Base-by-base conservation (phyloP, 2,888 invertebrate species). In the Orchesellides sinensis region DNA sequence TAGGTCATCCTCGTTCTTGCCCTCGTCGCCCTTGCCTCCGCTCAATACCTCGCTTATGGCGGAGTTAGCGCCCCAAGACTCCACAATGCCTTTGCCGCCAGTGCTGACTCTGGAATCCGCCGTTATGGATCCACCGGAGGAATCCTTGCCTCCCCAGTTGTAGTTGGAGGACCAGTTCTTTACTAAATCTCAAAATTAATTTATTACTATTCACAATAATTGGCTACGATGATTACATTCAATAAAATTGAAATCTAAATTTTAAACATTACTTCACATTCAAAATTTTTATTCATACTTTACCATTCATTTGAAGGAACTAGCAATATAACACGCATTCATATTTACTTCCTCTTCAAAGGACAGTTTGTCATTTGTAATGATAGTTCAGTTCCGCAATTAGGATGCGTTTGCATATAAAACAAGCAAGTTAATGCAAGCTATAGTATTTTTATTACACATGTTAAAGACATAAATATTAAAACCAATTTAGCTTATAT, bases 1-100 rank as follows among this genome's bases (percentile, higher is more conserved):
- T 40, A 69, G 69, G 54, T 69, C 4, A 0, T 69, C 19, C 56
- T 77, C 52, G 63, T 78, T 29, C 54, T 78, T 49, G 78, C 69
- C 35, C 29, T 78, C 35, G 27, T 78, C 35, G 69, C 69, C 23
- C 49, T 61, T 1, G 69, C 78, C 14, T 59, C 61, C n/a, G 78
- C 69, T 40, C 78, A 78, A 25, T n/a, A n/a, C n/a, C n/a, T 68
- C 23, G 32, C 61, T 27, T 35, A 35, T 52, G 69, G 47, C 5
- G 63, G 59, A 27, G 8, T 72, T 47, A 68, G 47, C 25, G 72
- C 29, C 35, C 66, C 72, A 47, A 65, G 52, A 2, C n/a, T 25
- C 25, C 77, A 77, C 23, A 35, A 21, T 5, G 77, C 47, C 10
- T 3, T 70, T 2, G 69, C 69, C 8, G 17, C 25, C 25, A 61